phyloP scores from a whole-genome alignment of 1,140 invertebrate genomes.

The Neodiprion pinetum region DNA sequence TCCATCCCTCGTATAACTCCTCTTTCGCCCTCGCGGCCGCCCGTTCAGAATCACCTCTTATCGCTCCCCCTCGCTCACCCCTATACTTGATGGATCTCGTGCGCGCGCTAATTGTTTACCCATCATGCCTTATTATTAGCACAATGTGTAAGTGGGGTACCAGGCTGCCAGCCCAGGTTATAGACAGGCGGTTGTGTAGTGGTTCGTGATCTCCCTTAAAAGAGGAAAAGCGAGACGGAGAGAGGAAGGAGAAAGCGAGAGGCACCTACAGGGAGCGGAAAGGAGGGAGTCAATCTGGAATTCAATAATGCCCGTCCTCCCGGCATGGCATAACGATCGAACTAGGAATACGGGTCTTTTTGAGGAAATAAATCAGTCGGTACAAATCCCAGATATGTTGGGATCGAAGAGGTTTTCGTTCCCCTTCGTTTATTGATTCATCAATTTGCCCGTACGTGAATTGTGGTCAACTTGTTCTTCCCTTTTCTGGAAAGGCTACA shows the following conservation, averaged over 20 bases:
- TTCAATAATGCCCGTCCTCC: background rate
- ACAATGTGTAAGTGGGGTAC: constrained; percentile 23
- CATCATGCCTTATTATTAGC: constrained; percentile 38
- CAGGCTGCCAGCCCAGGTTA: background rate
- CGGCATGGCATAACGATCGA: too few species aligned
- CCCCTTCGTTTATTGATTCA: too few species aligned
- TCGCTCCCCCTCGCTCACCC: background rate
- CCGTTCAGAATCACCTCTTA: constrained; percentile 8
- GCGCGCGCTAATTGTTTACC: constrained; percentile 36
- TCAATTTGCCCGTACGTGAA: too few species aligned
- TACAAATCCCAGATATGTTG: background rate
- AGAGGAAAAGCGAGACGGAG: too few species aligned
- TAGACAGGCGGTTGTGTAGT: background rate
- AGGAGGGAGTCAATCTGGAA: background rate
- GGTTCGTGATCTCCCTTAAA: background rate
- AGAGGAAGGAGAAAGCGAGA: too few species aligned
- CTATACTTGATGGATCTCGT: constrained; percentile 6
- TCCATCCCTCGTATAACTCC: constrained; percentile 15
- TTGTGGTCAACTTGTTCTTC: too few species aligned
- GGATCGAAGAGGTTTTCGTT: background rate
- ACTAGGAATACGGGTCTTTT: too few species aligned
- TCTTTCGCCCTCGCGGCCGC: constrained; percentile 4
- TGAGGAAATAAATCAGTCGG: background rate
- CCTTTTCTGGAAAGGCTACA: too few species aligned
- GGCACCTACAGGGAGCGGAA: too few species aligned